These are phyloP conservation scores for Hippopotamyrus pictus DNA, from an alignment of 2,797 vertebrate species.

Conservation along the genomic window DNA sequence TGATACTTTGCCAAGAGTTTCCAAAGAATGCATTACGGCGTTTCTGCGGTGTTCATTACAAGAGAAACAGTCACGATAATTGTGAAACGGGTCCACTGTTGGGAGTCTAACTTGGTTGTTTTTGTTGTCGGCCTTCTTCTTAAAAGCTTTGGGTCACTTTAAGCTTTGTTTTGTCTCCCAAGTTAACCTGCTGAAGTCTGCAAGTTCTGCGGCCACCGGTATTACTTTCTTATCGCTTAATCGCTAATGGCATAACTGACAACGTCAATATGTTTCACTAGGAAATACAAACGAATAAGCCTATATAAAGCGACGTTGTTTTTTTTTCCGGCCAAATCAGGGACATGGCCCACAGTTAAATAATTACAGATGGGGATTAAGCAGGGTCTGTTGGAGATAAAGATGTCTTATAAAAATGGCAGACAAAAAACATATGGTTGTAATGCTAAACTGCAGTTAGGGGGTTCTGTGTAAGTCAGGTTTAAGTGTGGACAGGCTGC, in stretches of 20 bases:
- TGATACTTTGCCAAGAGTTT: neutral
- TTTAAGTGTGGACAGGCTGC: neutral
- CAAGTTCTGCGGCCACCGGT: neutral
- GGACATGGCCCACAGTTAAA: neutral
- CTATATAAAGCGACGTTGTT: neutral
- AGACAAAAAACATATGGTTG: neutral
- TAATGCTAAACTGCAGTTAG: neutral
- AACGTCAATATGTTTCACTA: neutral
- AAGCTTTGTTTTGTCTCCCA: neutral
- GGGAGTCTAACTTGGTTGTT: neutral
- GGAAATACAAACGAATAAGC: neutral
- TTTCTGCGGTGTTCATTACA: neutral
- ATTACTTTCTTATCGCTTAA: neutral
- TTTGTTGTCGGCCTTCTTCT: neutral
- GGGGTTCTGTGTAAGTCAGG: neutral
- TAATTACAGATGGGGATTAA: conserved; percentile 10
- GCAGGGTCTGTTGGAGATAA: neutral
- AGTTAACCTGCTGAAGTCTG: neutral
- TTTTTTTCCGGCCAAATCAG: neutral
- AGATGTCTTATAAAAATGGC: neutral
- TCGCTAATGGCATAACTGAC: neutral
- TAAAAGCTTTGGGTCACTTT: neutral
- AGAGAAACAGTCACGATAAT: neutral
- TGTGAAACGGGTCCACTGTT: neutral
- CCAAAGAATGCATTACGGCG: neutral